phyloP scores from a whole-genome alignment of 2,113 vertebrate genomes.

The Zosterops hypoxanthus region DNA sequence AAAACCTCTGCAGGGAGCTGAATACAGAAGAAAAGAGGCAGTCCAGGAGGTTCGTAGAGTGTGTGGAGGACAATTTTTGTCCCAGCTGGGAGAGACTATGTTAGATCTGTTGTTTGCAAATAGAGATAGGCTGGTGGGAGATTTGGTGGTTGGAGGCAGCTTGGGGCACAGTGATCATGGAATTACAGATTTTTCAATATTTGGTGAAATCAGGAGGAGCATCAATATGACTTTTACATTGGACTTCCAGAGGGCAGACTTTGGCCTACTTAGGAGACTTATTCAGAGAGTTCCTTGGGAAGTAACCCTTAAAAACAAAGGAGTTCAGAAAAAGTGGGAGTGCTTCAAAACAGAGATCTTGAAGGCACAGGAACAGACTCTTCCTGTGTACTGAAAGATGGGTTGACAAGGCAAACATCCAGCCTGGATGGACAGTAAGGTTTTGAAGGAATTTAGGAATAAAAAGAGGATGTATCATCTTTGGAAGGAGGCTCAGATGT shows the following conservation, averaged over 20 bases:
- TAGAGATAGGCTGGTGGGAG: background rate
- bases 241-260: background rate
- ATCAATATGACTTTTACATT: background rate
- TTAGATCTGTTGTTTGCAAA: background rate
- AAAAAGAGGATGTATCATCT: background rate
- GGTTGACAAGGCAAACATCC: fast-evolving
- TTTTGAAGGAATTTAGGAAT: background rate
- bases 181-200: background rate
- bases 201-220: background rate
- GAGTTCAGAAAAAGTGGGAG: background rate
- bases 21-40: background rate
- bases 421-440: fast-evolving
- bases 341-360: background rate
- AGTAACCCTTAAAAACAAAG: background rate
- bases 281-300: background rate
- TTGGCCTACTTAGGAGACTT: background rate
- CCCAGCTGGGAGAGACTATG: background rate
- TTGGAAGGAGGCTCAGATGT: background rate
- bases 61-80: background rate
- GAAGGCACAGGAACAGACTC: background rate
- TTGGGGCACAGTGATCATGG: background rate
- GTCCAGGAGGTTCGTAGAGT: background rate
- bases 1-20: background rate
- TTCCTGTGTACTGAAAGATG: background rate
- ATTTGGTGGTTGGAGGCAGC: background rate